Percentiles rank a stretch among this genome's conserved stretches.
These are phyloP conservation scores for Rhagonycha fulva DNA, from an alignment of 2,888 invertebrate species.

Conservation along the genomic window DNA sequence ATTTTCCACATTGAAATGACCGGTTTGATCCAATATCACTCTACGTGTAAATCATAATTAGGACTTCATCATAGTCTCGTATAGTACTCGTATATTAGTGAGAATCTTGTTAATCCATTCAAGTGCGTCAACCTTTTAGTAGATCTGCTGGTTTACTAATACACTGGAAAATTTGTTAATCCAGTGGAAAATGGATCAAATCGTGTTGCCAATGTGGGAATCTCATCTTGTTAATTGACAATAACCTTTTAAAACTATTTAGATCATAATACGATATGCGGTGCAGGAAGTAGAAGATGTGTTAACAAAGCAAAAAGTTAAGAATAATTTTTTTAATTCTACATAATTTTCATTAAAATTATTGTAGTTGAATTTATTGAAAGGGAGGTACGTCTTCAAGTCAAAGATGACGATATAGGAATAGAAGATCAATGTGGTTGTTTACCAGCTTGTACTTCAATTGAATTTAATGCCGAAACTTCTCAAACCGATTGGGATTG, in stretches of 20 bases:
- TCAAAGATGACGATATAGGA: not conserved
- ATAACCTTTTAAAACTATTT: no score
- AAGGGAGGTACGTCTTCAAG: not conserved
- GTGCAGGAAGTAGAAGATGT: not conserved
- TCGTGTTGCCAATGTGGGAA: no score
- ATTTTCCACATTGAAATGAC: no score
- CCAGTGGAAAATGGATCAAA: no score
- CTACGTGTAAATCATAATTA: no score
- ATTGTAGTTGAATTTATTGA: not conserved
- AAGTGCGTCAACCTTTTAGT: no score
- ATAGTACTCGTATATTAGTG: no score
- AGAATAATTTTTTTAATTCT: not conserved
- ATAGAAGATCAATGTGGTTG: not conserved
- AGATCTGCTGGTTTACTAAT: no score
- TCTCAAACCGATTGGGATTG: conserved; percentile 8
- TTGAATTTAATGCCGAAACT: conserved; percentile 5
- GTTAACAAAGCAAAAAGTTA: conserved; percentile 7
- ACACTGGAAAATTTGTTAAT: no score
- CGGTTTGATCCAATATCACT: no score
- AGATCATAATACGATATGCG: not conserved
- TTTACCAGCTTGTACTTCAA: conserved; percentile 10
- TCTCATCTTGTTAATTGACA: not conserved
- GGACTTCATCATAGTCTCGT: no score
- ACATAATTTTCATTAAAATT: not conserved
- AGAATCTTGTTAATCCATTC: no score